Evolutionary conservation across 1,140 invertebrate genomes (phyloP).

Genomic region (Heterodera schachtii): DNA sequence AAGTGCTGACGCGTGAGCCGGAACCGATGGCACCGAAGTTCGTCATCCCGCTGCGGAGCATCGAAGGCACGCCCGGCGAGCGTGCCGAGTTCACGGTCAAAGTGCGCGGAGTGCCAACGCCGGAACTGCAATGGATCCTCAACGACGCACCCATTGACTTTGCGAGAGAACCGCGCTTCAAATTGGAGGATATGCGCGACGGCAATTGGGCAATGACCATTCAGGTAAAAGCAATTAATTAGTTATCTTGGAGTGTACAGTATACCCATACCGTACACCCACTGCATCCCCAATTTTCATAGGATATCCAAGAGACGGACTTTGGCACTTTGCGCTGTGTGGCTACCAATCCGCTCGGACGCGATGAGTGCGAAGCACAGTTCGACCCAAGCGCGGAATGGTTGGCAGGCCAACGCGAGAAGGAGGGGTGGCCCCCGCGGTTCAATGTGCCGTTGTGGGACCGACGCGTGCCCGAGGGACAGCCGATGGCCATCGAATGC

Average conservation of each 20-base stretch:
- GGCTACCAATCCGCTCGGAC: conserved; percentile 67
- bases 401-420: conserved; percentile 21
- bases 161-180: conserved; percentile 40
- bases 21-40: conserved; percentile 59
- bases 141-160: conserved; percentile 54
- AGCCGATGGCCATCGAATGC: conserved; percentile 61
- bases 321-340: conserved; percentile 67
- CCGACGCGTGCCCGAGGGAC: conserved; percentile 57
- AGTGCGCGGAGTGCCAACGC: conserved; percentile 60
- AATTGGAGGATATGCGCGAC: conserved; percentile 60
- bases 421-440: conserved; percentile 58
- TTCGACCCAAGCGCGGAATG: conserved; percentile 52
- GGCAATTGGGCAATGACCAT: conserved; percentile 59
- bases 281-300: conserved; percentile 39
- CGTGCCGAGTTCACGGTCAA: conserved; percentile 61
- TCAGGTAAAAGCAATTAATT: neutral
- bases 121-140: conserved; percentile 50
- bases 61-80: conserved; percentile 50
- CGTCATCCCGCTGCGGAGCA: conserved; percentile 55
- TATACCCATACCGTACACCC: too few species aligned
- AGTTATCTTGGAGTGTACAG: neutral
- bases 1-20: conserved; percentile 46
- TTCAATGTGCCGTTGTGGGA: conserved; percentile 66
- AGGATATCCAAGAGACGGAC: conserved; percentile 66
- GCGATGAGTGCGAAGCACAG: conserved; percentile 64